These are phyloP conservation scores for Porites divaricata DNA, from an alignment of 92 coral and sea anemone genomes.

Conservation along the genomic window DNA sequence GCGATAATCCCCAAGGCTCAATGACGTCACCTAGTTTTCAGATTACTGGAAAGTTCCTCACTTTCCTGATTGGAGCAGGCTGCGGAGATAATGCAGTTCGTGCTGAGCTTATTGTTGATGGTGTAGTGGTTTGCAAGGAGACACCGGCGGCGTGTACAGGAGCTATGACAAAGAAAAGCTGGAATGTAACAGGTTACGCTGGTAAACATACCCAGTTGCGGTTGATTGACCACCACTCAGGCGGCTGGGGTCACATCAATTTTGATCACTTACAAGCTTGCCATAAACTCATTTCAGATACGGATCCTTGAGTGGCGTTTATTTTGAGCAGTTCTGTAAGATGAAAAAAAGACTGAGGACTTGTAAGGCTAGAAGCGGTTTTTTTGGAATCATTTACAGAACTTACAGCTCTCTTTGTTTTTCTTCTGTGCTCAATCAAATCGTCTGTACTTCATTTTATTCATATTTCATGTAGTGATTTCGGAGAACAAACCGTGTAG, in stretches of 20 bases:
- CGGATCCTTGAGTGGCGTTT: no score
- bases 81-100: not conserved
- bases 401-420: no score
- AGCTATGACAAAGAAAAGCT: slow-evolving; percentile 22
- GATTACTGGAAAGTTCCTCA: not conserved
- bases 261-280: slow-evolving; percentile 44
- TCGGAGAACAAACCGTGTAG: no score
- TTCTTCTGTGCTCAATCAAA: no score
- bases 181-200: slow-evolving; percentile 31
- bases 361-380: no score
- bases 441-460: no score
- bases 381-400: no score
- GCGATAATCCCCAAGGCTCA: not conserved
- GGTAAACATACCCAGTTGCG: slow-evolving; percentile 44
- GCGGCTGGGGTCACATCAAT: slow-evolving; percentile 56
- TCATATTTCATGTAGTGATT: no score
- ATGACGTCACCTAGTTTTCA: not conserved
- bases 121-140: not conserved
- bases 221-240: slow-evolving; percentile 29
- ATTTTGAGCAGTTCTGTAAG: no score
- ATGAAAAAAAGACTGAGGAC: no score
- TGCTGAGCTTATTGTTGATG: not conserved
- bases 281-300: no score
- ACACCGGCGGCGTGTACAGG: slow-evolving; percentile 7
- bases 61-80: not conserved